Base-by-base conservation (phyloP, 2,888 invertebrate species). In the Crocallis elinguaria region DNA sequence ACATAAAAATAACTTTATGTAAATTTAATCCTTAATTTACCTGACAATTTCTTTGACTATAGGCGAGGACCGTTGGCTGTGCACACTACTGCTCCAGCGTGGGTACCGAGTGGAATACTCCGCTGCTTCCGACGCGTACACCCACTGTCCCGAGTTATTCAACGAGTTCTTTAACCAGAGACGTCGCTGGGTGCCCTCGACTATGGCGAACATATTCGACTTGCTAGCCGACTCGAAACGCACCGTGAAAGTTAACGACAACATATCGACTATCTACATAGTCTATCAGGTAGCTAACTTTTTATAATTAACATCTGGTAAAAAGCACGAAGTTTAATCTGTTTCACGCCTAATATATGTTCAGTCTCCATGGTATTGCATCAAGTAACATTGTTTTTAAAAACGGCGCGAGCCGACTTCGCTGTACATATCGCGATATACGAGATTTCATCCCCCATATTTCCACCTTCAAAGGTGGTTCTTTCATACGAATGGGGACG, bases 51-150 rank as follows among this genome's bases (percentile, higher is more conserved):
- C 1, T 33, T 1, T 35, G 35, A 0, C 36, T 29, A 5, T 7
- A 94, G 95, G 98, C n/a, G 98, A 99, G 82, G 98, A 99, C 85
- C 94, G 98, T 60, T 98, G 98, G 98, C 88, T 98, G 5, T 98
- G 98, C 79, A 98, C 98, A 0, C 86, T 98, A 43, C 91, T 99
- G 0, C 92, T 98, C 0, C 98, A 98, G 81, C 94, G 97, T 65
- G 98, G 98, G 0, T 98, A 97, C 75, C 93, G 97, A 14, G 95
- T 99, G 0, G 98, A 98, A 77, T 98, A 98, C 84, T 97, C 97
- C 0, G 98, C 98, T 0, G 98, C 98, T 0, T 97, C 98, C 0
- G 98, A 98, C 77, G 97, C 98, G 0, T 96, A 96, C 84, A 99
- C 98, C 0, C 98, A 98, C 79, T 97, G 98, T 19, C 98, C 98